phyloP scores from a whole-genome alignment of 1,140 invertebrate species.

The Drosophila rufa region DNA sequence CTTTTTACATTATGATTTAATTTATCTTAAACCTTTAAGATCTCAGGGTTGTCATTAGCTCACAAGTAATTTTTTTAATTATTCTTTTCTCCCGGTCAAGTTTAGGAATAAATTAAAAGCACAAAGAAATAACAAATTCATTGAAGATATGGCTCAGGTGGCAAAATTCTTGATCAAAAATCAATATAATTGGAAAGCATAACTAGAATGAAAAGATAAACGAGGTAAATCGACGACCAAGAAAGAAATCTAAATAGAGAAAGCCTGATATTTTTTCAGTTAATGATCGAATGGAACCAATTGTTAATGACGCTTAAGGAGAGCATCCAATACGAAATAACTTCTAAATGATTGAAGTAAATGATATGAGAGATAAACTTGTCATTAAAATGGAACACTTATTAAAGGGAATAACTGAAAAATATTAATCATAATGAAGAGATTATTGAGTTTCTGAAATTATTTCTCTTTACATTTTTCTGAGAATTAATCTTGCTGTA shows the following conservation, averaged over 20 bases:
- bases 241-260: not conserved
- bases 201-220: not conserved
- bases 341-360: not conserved
- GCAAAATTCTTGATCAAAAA: not conserved
- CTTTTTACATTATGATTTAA: not conserved
- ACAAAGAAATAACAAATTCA: too few species aligned
- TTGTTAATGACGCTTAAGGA: not conserved
- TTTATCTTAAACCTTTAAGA: not conserved
- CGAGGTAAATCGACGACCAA: not conserved
- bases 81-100: too few species aligned
- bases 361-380: not conserved
- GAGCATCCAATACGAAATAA: not conserved
- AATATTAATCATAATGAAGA: not conserved
- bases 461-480: not conserved
- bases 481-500: not conserved
- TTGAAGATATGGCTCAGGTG: not conserved
- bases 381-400: not conserved
- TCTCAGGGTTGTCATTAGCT: too few species aligned
- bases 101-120: too few species aligned
- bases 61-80: too few species aligned
- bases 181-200: not conserved
- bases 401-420: not conserved
- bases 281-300: constrained; percentile 1
- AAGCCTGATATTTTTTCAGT: not conserved
- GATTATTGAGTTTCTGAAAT: not conserved